Evolutionary conservation across 2,888 invertebrate genomes (phyloP).

Genomic region (Metallyticus violacea): DNA sequence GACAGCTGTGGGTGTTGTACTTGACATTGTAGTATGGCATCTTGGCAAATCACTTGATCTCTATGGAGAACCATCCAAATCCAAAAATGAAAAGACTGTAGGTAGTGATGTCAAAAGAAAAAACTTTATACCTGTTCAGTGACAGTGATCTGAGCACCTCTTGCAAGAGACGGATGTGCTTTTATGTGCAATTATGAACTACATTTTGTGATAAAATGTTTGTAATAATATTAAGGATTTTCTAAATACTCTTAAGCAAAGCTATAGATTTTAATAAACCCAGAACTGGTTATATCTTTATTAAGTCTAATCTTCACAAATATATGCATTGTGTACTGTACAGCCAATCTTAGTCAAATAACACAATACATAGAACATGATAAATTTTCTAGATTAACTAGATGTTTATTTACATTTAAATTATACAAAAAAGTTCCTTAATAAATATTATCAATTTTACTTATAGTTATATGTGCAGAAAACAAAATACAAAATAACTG

Average conservation of each 20-base stretch:
- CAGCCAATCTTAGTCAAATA: too few relatives aligned
- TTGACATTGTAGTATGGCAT: constrained; percentile 60
- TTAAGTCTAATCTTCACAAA: too few relatives aligned
- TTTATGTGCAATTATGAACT: neutral
- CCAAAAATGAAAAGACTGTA: neutral
- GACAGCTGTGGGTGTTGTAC: constrained; percentile 56
- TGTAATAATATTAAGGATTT: neutral
- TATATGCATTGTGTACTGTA: too few relatives aligned
- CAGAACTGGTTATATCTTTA: too few relatives aligned
- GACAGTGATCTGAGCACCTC: neutral
- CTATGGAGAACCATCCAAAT: constrained; percentile 47
- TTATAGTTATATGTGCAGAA: too few relatives aligned
- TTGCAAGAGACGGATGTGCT: neutral
- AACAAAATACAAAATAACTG: too few relatives aligned
- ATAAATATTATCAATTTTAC: too few relatives aligned
- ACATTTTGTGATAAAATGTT: neutral
- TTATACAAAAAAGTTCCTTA: too few relatives aligned
- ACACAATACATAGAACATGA: too few relatives aligned
- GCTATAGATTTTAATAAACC: too few relatives aligned
- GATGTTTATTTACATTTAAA: too few relatives aligned
- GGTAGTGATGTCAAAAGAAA: neutral
- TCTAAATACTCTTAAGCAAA: neutral
- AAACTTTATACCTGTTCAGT: neutral
- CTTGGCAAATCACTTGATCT: constrained; percentile 57
- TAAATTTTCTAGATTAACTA: too few relatives aligned